Conservation (phyloP, 2,797 vertebrate genomes). For the Zalophus californianus region DNA sequence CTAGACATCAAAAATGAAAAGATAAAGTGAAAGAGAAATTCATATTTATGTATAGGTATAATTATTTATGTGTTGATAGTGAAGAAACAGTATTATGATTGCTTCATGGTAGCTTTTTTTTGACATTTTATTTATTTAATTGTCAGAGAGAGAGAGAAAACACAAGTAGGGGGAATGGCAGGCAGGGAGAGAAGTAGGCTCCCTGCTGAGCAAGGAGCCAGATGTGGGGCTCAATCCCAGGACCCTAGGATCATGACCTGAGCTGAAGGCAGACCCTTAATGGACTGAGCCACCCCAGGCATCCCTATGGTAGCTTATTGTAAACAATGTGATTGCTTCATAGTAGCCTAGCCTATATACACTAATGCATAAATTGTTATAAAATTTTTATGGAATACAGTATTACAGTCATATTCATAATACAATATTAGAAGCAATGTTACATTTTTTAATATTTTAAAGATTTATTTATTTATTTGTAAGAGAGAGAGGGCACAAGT, state of each 20-base stretch:
- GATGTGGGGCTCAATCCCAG: too few species aligned
- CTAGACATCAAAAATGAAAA: not conserved
- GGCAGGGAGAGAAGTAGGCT: too few species aligned
- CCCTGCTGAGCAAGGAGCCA: too few species aligned
- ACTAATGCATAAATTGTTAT: not conserved
- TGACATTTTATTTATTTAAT: too few species aligned
- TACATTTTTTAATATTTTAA: not conserved
- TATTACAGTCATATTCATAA: not conserved
- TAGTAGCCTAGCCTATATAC: not conserved
- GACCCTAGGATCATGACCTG: too few species aligned
- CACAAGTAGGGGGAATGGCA: too few species aligned
- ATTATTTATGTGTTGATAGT: not conserved
- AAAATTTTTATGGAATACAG: not conserved
- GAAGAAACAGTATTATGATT: not conserved
- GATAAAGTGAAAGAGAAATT: not conserved
- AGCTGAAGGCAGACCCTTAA: too few species aligned
- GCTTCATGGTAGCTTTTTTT: not conserved
- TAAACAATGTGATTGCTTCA: not conserved
- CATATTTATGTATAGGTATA: not conserved
- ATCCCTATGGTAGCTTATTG: not conserved
- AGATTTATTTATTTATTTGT: not conserved
- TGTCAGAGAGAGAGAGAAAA: too few species aligned
- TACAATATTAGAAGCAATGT: not conserved
- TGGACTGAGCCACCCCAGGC: too few species aligned
- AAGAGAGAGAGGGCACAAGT: not conserved